Evolutionary conservation across 2,888 invertebrate species (phyloP), one percentile per base, ranked within the genome.

Genomic region (Macaria notata): DNA sequence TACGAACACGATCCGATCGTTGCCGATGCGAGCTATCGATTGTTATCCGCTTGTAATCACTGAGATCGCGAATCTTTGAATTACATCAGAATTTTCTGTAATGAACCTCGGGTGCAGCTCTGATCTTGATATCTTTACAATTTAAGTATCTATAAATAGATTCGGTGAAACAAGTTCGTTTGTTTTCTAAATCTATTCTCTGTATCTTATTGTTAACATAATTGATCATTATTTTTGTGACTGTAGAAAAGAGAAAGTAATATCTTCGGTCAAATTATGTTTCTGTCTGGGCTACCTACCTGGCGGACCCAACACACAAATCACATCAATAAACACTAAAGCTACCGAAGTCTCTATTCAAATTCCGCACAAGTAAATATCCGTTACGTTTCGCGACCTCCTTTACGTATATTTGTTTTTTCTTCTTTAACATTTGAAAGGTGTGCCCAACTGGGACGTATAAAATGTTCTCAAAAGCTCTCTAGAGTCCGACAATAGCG

Each of bases 401-500:
- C 59, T 51, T 19, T 65, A 52, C 46, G 44, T 64, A 63, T 68
- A 64, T 69, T 65, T 71, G 66, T 66, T 73, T 68, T 69, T 67
- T 66, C 57, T 68, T 64, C 62, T 68, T 71, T 70, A 68, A 68
- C 64, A 75, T 75, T 70, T 72, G 65, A 70, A 78, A 79, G 75
- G 73, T 76, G 74, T 70, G 66, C 70, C 54, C 47, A 76, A 81
- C 75, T 77, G 76, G 74, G 72, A 77, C 77, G 75, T 81, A 80
- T 82, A 75, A 81, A 86, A 81, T 75, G 67, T 76, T 75, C 72
- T 78, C 75, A 72, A 85, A 77, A 64, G 71, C 78, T 73, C 86
- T 83, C 82, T 59, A 62, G 79, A 73, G 79, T 63, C 71, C 73
- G 74, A 87, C 83, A 86, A 85, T 80, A 75, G 76, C 71, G 75